phyloP scores from a whole-genome alignment of 2,888 invertebrate species.

The Andrena praecox region DNA sequence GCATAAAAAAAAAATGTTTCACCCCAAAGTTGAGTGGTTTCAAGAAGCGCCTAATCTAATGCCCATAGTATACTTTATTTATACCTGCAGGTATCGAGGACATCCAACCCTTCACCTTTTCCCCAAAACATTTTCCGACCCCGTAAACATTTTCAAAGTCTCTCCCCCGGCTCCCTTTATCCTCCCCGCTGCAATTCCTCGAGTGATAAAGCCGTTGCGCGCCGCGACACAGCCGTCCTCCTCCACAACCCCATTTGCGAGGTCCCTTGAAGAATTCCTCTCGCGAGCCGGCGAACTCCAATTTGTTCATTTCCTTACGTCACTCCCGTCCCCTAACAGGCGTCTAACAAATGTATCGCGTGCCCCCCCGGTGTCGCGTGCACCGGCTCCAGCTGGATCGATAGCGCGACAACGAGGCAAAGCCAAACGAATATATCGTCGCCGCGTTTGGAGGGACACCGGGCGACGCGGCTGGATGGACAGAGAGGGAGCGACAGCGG shows the following conservation, averaged over 20 bases:
- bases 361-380: constrained; percentile 36
- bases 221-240: neutral
- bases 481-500: constrained; percentile 31
- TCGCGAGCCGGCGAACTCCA: constrained; percentile 15
- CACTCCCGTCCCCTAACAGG: constrained; percentile 9
- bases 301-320: constrained; percentile 43
- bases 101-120: too few species aligned
- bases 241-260: neutral
- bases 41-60: too few species aligned
- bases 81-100: too few species aligned
- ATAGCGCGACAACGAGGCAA: constrained; percentile 43
- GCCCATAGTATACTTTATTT: too few species aligned
- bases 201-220: neutral
- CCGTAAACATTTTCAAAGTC: too few species aligned
- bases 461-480: too few species aligned
- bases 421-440: constrained; percentile 28
- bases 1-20: too few species aligned
- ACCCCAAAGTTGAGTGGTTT: too few species aligned
- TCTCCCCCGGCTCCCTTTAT: too few species aligned
- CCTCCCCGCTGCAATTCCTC: too few species aligned
- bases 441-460: neutral
- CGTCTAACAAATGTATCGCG: constrained; percentile 39
- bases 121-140: too few species aligned
- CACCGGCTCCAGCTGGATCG: constrained; percentile 31
- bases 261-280: constrained; percentile 1